Percentiles rank a stretch among this genome's conserved stretches.
Conservation (phyloP, 2,113 vertebrate genomes). For the Lepidothrix coronata region DNA sequence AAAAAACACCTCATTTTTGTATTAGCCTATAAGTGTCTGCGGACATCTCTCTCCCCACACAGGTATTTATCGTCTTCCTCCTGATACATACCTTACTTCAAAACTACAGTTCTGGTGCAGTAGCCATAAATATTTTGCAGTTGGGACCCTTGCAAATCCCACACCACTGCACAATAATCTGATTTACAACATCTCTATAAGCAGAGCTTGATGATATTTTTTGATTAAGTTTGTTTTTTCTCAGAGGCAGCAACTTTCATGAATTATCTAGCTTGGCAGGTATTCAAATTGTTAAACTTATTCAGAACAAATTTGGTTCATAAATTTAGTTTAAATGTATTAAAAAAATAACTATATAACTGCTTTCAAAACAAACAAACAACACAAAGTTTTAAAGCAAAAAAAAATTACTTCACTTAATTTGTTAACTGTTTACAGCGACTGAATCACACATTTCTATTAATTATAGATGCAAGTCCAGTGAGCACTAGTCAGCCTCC, state of each 20-base stretch:
- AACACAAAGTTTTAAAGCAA: background rate
- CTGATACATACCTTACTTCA: background rate
- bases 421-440: background rate
- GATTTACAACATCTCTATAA: background rate
- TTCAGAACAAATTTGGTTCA: background rate
- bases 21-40: background rate
- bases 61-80: background rate
- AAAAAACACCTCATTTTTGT: fast-evolving
- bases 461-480: background rate
- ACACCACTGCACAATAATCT: background rate
- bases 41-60: fast-evolving
- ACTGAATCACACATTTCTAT: background rate
- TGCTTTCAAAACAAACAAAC: background rate
- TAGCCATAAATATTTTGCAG: background rate
- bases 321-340: background rate
- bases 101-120: background rate
- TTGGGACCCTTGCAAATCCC: background rate
- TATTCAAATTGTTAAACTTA: background rate
- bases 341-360: background rate
- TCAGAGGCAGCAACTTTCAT: background rate
- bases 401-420: background rate
- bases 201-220: background rate
- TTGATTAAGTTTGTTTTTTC: background rate
- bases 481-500: background rate
- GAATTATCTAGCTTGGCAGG: background rate